Evolutionary conservation across 2,797 vertebrate genomes (phyloP), one percentile per base, ranked within the genome.

Genomic region (Sphaeramia orbicularis): DNA sequence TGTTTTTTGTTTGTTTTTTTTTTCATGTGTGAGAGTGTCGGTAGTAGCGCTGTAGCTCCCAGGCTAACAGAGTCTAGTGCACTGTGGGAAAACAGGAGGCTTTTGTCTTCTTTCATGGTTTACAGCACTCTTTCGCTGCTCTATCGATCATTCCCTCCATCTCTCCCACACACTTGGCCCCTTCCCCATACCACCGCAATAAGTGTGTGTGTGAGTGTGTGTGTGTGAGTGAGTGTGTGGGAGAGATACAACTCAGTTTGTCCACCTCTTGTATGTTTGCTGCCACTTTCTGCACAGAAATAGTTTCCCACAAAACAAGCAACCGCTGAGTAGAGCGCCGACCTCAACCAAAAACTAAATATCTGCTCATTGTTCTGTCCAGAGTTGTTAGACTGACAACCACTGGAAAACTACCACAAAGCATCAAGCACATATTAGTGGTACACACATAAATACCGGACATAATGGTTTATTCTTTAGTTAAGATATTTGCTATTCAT

Each of bases 71-170:
- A 88, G 70, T 58, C 81, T 83, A 84, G 56, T 84, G 85, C 90
- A 89, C 86, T 85, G 86, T 89, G 88, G 89, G 90, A 90, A 89
- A 92, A 88, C 86, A 88, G 86, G 84, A 90, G 89, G 89, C 88
- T 91, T 91, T 93, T 91, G 90, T 91, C 91, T 91, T 78, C 88
- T 92, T 90, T 91, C 86, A 89, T 90, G 88, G 86, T 91, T 91
- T 92, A 90, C 88, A 91, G 87, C 89, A 86, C 83, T 90, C 87
- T 83, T 87, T 86, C 82, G 76, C 84, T 89, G 84, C 89, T 89
- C 85, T 88, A 92, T 93, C 89, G 90, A 91, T 92, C 88, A 78
- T 78, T 90, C 78, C 80, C 82, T 88, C 87, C 87, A 76, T 86
- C 82, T 60, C 91, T 90, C 89, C 88, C 88, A 90, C 91, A 86